Evolutionary conservation across 2,113 vertebrate genomes (phyloP).

Genomic region (Phoxinus phoxinus): DNA sequence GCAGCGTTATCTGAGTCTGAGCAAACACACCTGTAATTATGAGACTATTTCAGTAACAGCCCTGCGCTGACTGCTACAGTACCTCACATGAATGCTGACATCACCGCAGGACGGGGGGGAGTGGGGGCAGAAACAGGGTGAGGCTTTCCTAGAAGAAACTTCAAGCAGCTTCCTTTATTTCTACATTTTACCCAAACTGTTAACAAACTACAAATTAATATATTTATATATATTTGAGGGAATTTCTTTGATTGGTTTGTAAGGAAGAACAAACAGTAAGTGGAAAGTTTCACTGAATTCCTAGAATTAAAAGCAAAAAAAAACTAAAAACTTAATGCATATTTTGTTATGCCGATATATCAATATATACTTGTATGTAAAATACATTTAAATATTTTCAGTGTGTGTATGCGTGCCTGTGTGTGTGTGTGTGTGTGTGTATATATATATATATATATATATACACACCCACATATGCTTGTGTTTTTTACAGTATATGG

Average conservation of each 20-base stretch:
- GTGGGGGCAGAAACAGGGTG: background rate
- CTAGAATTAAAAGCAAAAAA: too few species aligned
- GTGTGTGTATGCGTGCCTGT: too few species aligned
- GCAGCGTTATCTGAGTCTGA: slow-evolving; percentile 51
- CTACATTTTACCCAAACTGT: background rate
- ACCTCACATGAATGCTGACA: slow-evolving; percentile 32
- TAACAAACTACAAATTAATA: background rate
- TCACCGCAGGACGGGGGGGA: background rate
- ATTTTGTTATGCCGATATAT: too few species aligned
- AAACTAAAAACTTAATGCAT: too few species aligned
- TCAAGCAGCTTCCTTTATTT: background rate
- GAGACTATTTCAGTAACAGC: slow-evolving; percentile 46
- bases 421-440: too few species aligned
- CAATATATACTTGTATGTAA: too few species aligned
- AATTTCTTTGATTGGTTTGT: background rate
- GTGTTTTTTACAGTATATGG: background rate
- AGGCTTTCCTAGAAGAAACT: slow-evolving; percentile 6
- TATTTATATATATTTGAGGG: background rate
- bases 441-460: too few species aligned
- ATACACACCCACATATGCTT: too few species aligned
- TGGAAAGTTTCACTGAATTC: background rate
- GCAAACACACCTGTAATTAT: slow-evolving; percentile 58
- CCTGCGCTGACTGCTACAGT: slow-evolving; percentile 24
- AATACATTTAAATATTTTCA: too few species aligned
- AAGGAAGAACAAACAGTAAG: background rate